Percentiles rank a stretch among this genome's conserved stretches.
phyloP scores from a whole-genome alignment of 2,888 invertebrate genomes.

The Drosophila mulleri region DNA sequence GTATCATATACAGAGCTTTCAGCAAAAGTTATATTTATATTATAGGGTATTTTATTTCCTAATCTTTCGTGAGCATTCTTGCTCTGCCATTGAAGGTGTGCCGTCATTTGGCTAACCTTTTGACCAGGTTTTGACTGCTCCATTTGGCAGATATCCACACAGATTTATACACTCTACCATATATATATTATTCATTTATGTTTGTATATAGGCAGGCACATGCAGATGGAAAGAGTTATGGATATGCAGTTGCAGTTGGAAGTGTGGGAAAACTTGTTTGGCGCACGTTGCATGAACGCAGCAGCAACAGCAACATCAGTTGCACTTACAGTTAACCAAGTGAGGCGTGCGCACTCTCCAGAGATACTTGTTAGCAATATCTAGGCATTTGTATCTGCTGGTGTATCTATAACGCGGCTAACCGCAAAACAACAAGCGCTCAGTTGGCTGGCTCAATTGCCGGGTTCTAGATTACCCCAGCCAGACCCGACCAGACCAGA shows the following conservation, averaged over 20 bases:
- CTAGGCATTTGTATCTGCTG: constrained; percentile 35
- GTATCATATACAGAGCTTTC: too few relatives aligned
- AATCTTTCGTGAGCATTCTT: background rate
- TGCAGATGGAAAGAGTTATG: constrained; percentile 28
- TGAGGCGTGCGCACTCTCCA: constrained; percentile 44
- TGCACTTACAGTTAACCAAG: constrained; percentile 60
- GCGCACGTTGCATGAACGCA: constrained; percentile 52
- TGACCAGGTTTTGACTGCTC: constrained; percentile 73
- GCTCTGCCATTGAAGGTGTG: constrained; percentile 52
- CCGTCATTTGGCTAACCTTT: constrained; percentile 69
- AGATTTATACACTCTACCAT: constrained; percentile 4
- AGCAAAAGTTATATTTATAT: background rate
- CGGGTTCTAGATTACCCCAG: constrained; percentile 70
- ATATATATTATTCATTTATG: background rate
- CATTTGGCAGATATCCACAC: constrained; percentile 49
- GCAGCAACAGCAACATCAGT: constrained; percentile 18
- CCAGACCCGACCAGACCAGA: constrained; percentile 17
- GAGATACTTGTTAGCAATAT: constrained; percentile 64
- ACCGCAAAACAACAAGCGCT: constrained; percentile 68
- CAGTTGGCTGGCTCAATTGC: constrained; percentile 59
- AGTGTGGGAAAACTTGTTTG: constrained; percentile 60
- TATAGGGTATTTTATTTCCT: constrained; percentile 12
- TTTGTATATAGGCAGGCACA: constrained; percentile 12
- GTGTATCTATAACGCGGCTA: constrained; percentile 64
- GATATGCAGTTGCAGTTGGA: constrained; percentile 34